Conservation (phyloP, 2,797 vertebrate species). For the Bucorvus abyssinicus region DNA sequence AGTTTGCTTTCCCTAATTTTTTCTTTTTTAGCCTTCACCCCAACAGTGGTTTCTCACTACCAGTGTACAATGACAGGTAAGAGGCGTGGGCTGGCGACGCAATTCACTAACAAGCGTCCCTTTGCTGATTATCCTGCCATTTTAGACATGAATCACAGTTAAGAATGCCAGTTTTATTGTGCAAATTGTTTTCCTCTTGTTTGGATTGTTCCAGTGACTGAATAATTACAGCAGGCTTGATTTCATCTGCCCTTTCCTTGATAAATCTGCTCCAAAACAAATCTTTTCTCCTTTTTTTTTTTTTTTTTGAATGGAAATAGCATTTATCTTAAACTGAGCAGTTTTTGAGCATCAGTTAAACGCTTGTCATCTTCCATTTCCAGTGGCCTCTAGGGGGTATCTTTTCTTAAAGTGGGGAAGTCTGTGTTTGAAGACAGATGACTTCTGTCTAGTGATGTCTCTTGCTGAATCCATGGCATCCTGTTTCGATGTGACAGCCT, state of each 20-base stretch:
- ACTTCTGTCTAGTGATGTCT: constrained; percentile 32
- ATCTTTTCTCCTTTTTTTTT: neutral
- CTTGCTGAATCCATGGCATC: constrained; percentile 36
- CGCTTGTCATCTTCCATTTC: constrained; percentile 33
- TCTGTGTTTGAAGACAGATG: constrained; percentile 23
- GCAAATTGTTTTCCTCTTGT: constrained; percentile 38
- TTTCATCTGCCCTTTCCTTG: constrained; percentile 34
- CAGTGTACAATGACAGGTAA: constrained; percentile 74
- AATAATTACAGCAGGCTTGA: constrained; percentile 2
- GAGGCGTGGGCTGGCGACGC: constrained; percentile 59
- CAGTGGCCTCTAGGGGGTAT: constrained; percentile 23
- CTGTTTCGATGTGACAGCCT: constrained; percentile 56
- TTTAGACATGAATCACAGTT: constrained; percentile 64
- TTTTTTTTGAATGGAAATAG: neutral
- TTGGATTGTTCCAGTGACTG: constrained; percentile 31
- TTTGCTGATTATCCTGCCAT: constrained; percentile 73
- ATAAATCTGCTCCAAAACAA: constrained; percentile 9
- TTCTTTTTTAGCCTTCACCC: constrained; percentile 73
- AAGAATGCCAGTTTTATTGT: constrained; percentile 51
- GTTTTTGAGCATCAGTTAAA: neutral
- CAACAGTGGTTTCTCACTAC: constrained; percentile 74
- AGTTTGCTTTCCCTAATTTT: constrained; percentile 72
- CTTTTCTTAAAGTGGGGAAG: constrained; percentile 61
- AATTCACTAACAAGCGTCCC: constrained; percentile 62
- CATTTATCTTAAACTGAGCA: neutral